These are phyloP conservation scores for Aphelocoma coerulescens DNA, from an alignment of 2,113 vertebrate species.

Conservation along the genomic window DNA sequence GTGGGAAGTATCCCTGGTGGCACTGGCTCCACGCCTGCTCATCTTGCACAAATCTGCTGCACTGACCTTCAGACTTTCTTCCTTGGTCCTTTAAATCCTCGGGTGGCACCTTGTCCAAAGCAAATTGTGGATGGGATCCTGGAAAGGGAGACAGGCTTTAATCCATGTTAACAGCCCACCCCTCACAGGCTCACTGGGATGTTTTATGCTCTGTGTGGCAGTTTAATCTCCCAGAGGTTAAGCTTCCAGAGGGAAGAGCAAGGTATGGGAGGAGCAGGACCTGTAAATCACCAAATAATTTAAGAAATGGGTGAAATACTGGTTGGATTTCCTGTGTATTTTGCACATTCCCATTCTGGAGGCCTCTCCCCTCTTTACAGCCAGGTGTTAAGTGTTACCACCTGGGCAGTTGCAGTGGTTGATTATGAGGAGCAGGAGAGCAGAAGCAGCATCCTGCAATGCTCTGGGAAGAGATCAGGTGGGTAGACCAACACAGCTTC, in stretches of 20 bases:
- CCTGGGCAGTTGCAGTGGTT: background rate
- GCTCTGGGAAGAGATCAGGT: background rate
- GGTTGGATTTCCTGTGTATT: background rate
- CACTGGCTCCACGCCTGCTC: background rate
- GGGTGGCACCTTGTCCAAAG: conserved; percentile 82
- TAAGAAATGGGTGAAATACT: background rate
- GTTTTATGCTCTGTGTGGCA: background rate
- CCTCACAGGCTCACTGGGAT: background rate
- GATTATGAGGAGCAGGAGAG: background rate
- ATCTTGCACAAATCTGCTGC: background rate
- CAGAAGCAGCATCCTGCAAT: background rate
- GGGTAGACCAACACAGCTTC: background rate
- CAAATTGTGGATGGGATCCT: conserved; percentile 83
- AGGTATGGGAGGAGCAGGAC: background rate
- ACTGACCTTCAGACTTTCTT: conserved; percentile 75
- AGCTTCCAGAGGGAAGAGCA: background rate
- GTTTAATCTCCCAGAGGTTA: background rate
- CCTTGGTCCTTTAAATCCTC: conserved; percentile 80
- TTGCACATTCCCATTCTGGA: background rate
- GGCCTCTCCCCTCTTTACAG: background rate
- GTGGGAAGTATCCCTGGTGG: background rate
- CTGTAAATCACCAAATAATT: background rate
- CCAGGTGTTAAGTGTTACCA: too few relatives aligned
- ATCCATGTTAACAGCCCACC: background rate
- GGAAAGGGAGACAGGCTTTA: background rate